Evolutionary conservation across 2,113 vertebrate species (phyloP).

Genomic region (Otus sunia): DNA sequence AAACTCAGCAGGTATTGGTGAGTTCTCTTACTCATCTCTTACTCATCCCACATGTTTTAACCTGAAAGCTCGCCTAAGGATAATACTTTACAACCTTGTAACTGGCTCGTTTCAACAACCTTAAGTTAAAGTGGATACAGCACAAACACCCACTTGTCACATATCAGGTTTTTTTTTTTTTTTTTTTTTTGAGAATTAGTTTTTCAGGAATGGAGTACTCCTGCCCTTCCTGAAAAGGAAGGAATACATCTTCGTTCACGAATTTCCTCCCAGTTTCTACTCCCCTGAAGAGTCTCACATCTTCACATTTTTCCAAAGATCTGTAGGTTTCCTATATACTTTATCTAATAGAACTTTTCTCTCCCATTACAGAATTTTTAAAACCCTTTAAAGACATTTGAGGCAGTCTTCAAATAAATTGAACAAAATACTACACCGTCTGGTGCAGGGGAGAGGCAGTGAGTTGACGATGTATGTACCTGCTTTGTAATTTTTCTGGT

Average conservation of each 20-base stretch:
- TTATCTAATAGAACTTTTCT: neutral
- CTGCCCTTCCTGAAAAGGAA: neutral
- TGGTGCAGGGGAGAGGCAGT: neutral
- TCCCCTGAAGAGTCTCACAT: neutral
- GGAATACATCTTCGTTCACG: neutral
- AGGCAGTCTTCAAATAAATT: neutral
- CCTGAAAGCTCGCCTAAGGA: neutral
- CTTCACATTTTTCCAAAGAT: neutral
- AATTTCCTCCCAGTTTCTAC: neutral
- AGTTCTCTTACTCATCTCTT: neutral
- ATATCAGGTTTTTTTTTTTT: fast-evolving
- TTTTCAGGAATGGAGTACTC: neutral
- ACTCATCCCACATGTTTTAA: neutral
- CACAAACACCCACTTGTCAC: neutral
- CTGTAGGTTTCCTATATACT: neutral
- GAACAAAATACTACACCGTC: neutral
- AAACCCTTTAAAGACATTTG: neutral
- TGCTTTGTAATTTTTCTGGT: neutral
- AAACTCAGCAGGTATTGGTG: neutral
- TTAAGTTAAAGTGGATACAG: neutral
- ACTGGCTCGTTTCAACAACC: neutral
- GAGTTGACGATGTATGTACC: too few species aligned
- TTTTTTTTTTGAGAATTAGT: neutral
- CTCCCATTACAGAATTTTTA: neutral
- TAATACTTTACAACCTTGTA: neutral